Base-by-base conservation (phyloP, 2,888 invertebrate genomes). In the Ochropacha duplaris region DNA sequence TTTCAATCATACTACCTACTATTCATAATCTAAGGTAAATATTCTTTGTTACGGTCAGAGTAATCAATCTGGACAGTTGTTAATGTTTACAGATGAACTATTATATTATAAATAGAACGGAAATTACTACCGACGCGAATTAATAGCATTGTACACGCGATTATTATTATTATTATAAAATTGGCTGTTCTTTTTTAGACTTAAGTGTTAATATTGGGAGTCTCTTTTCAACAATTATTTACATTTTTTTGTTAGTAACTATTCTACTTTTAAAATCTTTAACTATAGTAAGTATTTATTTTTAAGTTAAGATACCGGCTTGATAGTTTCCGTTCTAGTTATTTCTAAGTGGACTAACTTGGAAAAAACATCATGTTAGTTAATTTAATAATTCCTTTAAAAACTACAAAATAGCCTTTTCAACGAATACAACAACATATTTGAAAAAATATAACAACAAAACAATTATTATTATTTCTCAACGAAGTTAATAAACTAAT, bases 1-100 rank as follows among this genome's bases (percentile, higher is more conserved):
- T 80, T 83, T 82, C 76, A 87, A 87, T 83, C 84, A 74, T 80
- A 78, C 84, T 87, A 87, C 78, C 87, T 88, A 88, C 81, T 81
- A 78, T 82, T 79, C 76, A 82, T 76, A 74, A n/a, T 70, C 74
- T 76, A 81, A 75, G 68, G 71, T 79, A 78, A 71, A 76, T 77
- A 72, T 69, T 61, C 57, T 63, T 62, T 58, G 75, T 79, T 78
- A 79, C 83, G 72, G 78, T 67, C 79, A 79, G 60, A 78, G 77
- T 76, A 65, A 65, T 69, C 49, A 74, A 73, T 72, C 74, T 72
- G 75, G 78, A 74, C 72, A 69, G 34, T 51, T 64, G 50, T 39
- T 56, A 70, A 65, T 60, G 63, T 64, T 66, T 54, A 65, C 54
- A 26, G 58, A 59, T 64, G 61, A 54, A 66, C 58, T n/a, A 9